phyloP scores from a whole-genome alignment of 1,140 invertebrate species.

The Drosophila quadrilineata region DNA sequence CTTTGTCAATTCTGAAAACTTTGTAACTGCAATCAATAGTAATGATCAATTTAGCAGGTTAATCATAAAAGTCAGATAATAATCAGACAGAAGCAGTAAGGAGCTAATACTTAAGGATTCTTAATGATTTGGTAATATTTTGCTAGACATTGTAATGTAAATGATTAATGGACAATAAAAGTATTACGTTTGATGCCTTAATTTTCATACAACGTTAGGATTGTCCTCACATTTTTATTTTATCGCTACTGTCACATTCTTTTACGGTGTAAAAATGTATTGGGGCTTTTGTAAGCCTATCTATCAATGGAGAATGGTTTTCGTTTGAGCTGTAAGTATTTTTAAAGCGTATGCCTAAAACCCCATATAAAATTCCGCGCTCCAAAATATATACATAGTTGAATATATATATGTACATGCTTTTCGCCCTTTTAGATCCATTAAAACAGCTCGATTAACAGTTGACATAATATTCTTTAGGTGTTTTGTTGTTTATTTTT shows the following conservation, averaged over 20 bases:
- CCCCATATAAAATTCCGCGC: too few relatives aligned
- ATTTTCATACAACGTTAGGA: slow-evolving; percentile 63
- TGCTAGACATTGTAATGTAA: slow-evolving; percentile 45
- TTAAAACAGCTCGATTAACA: slow-evolving; percentile 78
- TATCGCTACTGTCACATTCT: slow-evolving; percentile 57
- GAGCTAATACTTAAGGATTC: too few relatives aligned
- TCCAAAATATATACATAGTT: slow-evolving; percentile 39
- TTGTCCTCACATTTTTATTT: slow-evolving; percentile 74
- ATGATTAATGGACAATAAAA: slow-evolving; percentile 21
- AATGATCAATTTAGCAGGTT: too few relatives aligned
- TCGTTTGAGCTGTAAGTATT: slow-evolving; percentile 51
- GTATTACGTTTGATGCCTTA: too few relatives aligned
- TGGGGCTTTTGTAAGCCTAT: slow-evolving; percentile 35
- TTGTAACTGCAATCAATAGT: too few relatives aligned
- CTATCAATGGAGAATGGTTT: slow-evolving; percentile 66
- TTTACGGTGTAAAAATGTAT: slow-evolving; percentile 16
- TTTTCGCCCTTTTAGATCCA: slow-evolving; percentile 29
- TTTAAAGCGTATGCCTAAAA: too few relatives aligned
- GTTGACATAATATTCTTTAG: slow-evolving; percentile 75
- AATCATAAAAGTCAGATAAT: too few relatives aligned
- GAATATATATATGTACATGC: slow-evolving; percentile 29
- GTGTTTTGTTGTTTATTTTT: slow-evolving; percentile 51
- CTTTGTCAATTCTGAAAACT: too few relatives aligned
- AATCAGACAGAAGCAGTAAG: too few relatives aligned
- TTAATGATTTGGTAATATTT: too few relatives aligned